These are phyloP conservation scores for Gonatopus flavifemur DNA, from an alignment of 1,140 invertebrate genomes.

Conservation along the genomic window DNA sequence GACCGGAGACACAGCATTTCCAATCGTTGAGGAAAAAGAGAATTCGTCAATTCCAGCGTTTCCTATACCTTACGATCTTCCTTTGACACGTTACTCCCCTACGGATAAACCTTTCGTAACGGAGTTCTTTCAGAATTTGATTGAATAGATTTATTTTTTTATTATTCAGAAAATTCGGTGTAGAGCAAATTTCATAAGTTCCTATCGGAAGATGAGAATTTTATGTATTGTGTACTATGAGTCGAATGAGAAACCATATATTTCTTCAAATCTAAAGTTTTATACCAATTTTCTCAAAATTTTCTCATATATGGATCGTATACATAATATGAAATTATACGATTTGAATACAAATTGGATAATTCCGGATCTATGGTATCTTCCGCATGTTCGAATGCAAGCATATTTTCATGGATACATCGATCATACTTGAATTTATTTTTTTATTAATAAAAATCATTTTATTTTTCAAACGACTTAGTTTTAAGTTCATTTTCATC, in stretches of 20 bases:
- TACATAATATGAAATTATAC: background rate
- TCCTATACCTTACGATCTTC: slow-evolving; percentile 79
- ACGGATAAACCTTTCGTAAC: slow-evolving; percentile 65
- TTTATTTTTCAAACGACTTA: background rate
- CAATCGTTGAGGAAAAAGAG: slow-evolving; percentile 47
- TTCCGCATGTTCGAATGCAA: too few species aligned
- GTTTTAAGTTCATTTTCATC: too few species aligned
- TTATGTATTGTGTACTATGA: background rate
- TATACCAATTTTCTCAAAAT: background rate
- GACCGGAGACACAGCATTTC: slow-evolving; percentile 49
- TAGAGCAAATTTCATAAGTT: background rate
- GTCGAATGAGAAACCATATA: too few species aligned
- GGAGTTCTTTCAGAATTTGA: slow-evolving; percentile 42
- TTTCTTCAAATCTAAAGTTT: too few species aligned
- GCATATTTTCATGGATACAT: too few species aligned
- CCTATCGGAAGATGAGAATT: background rate
- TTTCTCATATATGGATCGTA: background rate
- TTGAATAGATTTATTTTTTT: background rate
- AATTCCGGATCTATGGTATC: too few species aligned
- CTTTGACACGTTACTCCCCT: slow-evolving; percentile 65
- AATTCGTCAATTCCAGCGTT: slow-evolving; percentile 59
- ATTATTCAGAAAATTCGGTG: too few species aligned
- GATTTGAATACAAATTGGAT: background rate
- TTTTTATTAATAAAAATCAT: slow-evolving; percentile 13
- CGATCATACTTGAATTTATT: slow-evolving; percentile 6